Percentiles rank a stretch among this genome's conserved stretches.
phyloP scores from a whole-genome alignment of 2,113 vertebrate genomes.

The Gopherus evgoodei region DNA sequence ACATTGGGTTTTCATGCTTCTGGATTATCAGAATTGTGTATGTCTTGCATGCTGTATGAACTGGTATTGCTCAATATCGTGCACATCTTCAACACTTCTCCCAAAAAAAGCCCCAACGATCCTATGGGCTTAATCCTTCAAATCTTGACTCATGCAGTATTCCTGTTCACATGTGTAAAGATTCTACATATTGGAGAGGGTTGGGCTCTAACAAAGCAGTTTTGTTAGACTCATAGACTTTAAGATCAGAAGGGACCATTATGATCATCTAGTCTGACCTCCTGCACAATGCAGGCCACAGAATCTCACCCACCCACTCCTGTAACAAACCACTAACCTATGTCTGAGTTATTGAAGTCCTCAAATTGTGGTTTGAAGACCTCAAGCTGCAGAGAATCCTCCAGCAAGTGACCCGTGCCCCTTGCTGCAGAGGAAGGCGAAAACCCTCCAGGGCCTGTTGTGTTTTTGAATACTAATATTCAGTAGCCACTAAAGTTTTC shows the following conservation, averaged over 20 bases:
- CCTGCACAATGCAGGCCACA: too few species aligned
- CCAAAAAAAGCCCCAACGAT: neutral
- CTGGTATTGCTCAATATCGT: neutral
- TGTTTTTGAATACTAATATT: conserved; percentile 36
- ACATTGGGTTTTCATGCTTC: neutral
- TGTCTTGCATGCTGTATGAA: neutral
- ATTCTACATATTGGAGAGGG: conserved; percentile 3
- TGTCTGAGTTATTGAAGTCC: too few species aligned
- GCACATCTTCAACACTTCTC: neutral
- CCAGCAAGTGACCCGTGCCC: too few species aligned
- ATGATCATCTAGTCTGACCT: too few species aligned
- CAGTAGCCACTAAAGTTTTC: neutral
- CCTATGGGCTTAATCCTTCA: neutral
- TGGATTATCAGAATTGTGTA: neutral
- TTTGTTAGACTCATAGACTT: neutral
- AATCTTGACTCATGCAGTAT: conserved; percentile 36
- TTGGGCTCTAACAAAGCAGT: conserved; percentile 41
- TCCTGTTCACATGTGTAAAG: conserved; percentile 25
- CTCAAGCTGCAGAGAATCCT: too few species aligned
- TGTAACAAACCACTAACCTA: too few species aligned
- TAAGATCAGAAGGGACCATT: too few species aligned
- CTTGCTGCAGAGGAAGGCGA: too few species aligned
- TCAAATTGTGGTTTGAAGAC: too few species aligned
- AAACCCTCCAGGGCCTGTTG: too few species aligned
- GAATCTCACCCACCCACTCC: too few species aligned